Base-by-base conservation (phyloP, 2,113 vertebrate genomes). In the Carassius carassius region DNA sequence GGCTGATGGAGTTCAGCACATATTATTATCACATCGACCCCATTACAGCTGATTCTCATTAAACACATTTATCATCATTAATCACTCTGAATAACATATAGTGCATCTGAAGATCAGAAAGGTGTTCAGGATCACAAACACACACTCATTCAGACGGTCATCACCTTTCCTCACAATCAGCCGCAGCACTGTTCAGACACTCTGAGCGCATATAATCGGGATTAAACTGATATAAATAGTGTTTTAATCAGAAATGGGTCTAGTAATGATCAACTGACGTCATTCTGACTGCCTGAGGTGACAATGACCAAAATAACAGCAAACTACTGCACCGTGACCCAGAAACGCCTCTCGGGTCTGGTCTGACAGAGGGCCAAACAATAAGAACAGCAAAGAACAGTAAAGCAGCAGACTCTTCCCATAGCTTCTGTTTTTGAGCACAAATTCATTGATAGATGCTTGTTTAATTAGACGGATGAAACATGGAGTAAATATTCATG, bases 241-340 rank as follows among this genome's bases (percentile, higher is more conserved):
- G 17, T 69, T 73, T 82, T 73, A 63, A 82, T 82, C 67, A 73
- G 19, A n/a, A 41, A 44, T 72, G 19, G 10, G 47, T 58, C 9
- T 70, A n/a, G 23, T 58, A 19, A 37, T 21, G 41, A 41, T 49
- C 23, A 23, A 70, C 58, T 77, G 37, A 63, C 32, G 35, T 25
- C 17, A 21, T 54, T 23, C 29, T 69, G 32, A 58, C 23, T 41
- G 25, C 49, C 37, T 82, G 81, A 82, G 47, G 29, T 41, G 51
- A 56, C n/a, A 17, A 82, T 73, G 32, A 12, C 29, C 44, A 49
- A 29, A 54, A 51, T 35, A 47, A 10, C 32, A 54, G 16, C 41
- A 54, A 54, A 54, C 51, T 54, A 54, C 51, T 54, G 49, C 51
- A 9, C 25, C 9, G 10, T 12, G 25, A 25, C 29, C 23, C 21